Percentiles rank a stretch among this genome's conserved stretches.
These are phyloP conservation scores for Prunella strophiata DNA, from an alignment of 2,797 vertebrate species.

Conservation along the genomic window DNA sequence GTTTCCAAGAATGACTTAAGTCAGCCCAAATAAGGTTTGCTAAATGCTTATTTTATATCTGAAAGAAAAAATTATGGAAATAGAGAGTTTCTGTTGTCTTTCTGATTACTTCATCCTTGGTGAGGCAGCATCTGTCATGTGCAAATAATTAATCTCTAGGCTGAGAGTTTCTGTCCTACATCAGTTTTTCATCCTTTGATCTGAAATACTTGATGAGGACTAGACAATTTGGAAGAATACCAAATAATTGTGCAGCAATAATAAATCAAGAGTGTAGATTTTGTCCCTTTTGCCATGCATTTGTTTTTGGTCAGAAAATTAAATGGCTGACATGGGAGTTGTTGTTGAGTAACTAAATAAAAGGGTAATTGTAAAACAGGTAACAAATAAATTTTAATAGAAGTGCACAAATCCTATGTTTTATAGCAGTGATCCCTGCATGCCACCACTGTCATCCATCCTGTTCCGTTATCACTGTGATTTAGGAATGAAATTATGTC, in stretches of 20 bases:
- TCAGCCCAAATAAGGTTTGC: background rate
- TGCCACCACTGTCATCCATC: background rate
- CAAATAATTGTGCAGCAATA: background rate
- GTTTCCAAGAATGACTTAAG: background rate
- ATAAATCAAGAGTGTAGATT: background rate
- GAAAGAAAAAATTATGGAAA: background rate
- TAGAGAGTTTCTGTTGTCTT: background rate
- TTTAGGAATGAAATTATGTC: background rate
- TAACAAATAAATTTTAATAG: background rate
- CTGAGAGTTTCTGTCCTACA: background rate
- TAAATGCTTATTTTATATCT: background rate
- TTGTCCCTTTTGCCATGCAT: background rate
- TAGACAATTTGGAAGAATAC: background rate
- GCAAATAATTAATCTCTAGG: background rate
- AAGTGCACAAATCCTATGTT: rapidly evolving
- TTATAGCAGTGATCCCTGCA: background rate
- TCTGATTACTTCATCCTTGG: background rate
- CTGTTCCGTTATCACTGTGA: background rate
- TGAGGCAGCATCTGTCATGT: background rate
- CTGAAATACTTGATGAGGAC: background rate
- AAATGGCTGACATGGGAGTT: background rate
- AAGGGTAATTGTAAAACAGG: background rate
- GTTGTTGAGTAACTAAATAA: background rate
- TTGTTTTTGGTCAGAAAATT: background rate
- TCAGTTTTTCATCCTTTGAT: background rate